These are phyloP conservation scores for Gila robusta DNA, from an alignment of 2,797 vertebrate species.

Conservation along the genomic window DNA sequence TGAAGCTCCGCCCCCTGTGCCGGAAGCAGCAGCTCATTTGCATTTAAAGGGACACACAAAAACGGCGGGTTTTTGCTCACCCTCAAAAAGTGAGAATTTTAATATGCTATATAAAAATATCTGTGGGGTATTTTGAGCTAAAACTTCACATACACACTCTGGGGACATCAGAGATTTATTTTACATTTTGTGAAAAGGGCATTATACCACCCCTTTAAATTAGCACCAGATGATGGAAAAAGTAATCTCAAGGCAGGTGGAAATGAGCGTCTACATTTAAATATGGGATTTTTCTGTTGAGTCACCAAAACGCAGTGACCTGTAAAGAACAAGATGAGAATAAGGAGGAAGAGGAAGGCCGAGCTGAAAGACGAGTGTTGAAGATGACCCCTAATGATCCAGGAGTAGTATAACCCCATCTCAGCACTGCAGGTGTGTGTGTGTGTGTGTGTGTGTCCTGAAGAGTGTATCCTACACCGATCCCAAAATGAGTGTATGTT, in stretches of 20 bases:
- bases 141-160: too few relatives aligned
- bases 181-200: too few relatives aligned
- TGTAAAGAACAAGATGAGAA: constrained; percentile 6
- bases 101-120: too few relatives aligned
- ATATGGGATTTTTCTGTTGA: background rate
- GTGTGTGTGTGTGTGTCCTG: background rate
- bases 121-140: too few relatives aligned
- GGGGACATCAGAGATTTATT: too few relatives aligned
- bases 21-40: too few relatives aligned
- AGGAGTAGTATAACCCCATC: constrained; percentile 34
- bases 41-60: too few relatives aligned
- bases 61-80: too few relatives aligned
- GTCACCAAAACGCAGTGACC: constrained; percentile 8
- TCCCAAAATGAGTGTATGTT: constrained; percentile 20
- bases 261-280: background rate
- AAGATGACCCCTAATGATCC: constrained; percentile 32
- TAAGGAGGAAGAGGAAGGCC: constrained; percentile 16
- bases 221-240: background rate
- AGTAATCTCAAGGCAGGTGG: background rate
- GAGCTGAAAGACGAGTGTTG: constrained; percentile 21
- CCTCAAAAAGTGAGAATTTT: too few relatives aligned
- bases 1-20: too few relatives aligned
- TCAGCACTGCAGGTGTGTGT: constrained; percentile 17
- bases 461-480: background rate
- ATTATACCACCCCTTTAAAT: background rate